Evolutionary conservation across 37 sponge, comb jelly and placozoan species (phyloP), one percentile per base, ranked within the genome.

Genomic region (Chondrilla cf. caribensis): DNA sequence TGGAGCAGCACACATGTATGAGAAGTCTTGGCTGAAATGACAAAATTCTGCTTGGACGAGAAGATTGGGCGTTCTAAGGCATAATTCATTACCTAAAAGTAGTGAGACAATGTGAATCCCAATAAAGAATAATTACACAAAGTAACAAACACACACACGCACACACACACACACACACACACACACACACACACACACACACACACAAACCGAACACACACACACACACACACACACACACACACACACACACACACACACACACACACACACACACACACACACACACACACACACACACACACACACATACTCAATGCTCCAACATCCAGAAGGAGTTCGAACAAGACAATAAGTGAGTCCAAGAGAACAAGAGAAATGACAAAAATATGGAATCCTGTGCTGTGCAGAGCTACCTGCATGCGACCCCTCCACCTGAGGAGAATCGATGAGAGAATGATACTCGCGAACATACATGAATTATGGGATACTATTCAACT

Each of bases 301-400:
- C 33, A 79, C 80, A 79, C 43, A 28, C 57, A 77, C 91, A 85
- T 38, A 95, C 95, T 59, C 31, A 95, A 81, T n/a, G 93, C 93
- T 41, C 90, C 93, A 6, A 92, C 84, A 36, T 95, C 96, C 42
- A 95, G 57, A 24, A 95, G 88, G 17, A 92, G 84, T 82, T 95
- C 96, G 79, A 90, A 83, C 17, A 95, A 55, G 58, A 95, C 96
- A 38, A 95, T 92, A 25, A 85, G n/a, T 19, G 93, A 95, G 64
- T 95, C 96, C 32, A 92, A 79, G 14, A 85, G 73, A 5, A 95
- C 93, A 22, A 95, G 81, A 6, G 76, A 24, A n/a, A 95, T 72
- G 43, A 95, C 89, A 79, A 86, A 2, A 37, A 87, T 7, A 71
- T 92, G 93, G 47, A 91, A 84, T 59, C 70, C 75, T 31, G 43